Base-by-base conservation (phyloP, 1,140 invertebrate genomes). In the Drosophila funebris region DNA sequence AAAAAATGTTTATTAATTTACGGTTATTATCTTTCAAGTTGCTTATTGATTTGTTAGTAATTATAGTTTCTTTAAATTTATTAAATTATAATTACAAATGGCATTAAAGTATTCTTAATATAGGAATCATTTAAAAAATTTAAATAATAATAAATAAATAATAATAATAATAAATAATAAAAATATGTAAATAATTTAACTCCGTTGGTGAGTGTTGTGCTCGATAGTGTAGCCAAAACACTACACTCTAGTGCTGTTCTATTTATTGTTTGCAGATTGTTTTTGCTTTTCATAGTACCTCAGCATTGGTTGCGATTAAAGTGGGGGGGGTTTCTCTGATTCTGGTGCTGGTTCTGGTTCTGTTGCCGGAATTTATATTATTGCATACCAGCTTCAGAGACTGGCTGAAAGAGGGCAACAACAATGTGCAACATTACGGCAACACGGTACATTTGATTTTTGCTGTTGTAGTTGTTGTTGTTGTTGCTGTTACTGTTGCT, bases 341-440 rank as follows among this genome's bases (percentile, higher is more conserved):
- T 56, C 41, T 53, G 14, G 6, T 54, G 37, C 43, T 44, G 80
- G 80, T 63, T 58, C 57, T 41, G 71, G 56, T 57, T 56, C 41
- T 53, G 14, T 9, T 54, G 37, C 43, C 41, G 80, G 80, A 84
- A 84, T 84, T 84, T 84, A 84, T 84, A 84, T 84, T 84, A 84
- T 84, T 84, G 80, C 80, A 84, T 84, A 75, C 68, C 68, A 57
- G 61, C 16, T 50, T 81, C 80, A 53, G 63, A 71, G 62, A 83
- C 68, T 63, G 67, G 46, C 41, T 64, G 53, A 66, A 80, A 56
- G 57, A 50, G 50, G 50, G 37, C 27, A 44, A 37, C 39, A 48
- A 16, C 27, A 57, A 33, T 29, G 41, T 66, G 57, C 57, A 81
- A 73, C 69, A 80, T 80, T 80, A 80, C 63, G 46, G 69, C 70